A percentile compares a stretch with the other conserved stretches of the same genome.
Evolutionary conservation across 2,888 invertebrate species (phyloP).

Genomic region (Archips crataeganus): DNA sequence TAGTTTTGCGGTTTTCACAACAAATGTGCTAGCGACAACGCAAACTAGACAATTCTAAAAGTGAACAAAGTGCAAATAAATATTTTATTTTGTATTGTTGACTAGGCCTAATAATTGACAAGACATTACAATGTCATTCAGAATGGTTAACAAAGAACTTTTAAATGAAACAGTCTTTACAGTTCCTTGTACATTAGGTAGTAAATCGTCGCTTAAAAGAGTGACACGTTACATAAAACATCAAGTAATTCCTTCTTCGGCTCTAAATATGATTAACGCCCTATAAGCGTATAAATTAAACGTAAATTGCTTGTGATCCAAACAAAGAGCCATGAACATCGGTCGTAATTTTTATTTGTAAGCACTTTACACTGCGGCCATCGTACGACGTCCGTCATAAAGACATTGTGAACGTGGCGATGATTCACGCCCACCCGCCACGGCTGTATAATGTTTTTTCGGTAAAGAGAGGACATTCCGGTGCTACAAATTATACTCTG

Average conservation of each 20-base stretch:
- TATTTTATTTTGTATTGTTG: slow-evolving; percentile 8
- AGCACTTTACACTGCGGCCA: slow-evolving; percentile 50
- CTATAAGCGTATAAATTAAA: slow-evolving; percentile 15
- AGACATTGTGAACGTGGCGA: slow-evolving; percentile 42
- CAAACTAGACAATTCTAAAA: slow-evolving; percentile 16
- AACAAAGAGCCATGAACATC: slow-evolving; percentile 41
- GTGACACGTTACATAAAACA: neutral
- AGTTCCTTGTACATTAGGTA: neutral
- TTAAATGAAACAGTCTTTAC: neutral
- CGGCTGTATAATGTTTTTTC: slow-evolving; percentile 30
- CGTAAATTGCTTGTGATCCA: slow-evolving; percentile 19
- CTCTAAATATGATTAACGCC: slow-evolving; percentile 25
- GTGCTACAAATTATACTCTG: slow-evolving; percentile 32
- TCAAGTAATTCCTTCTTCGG: neutral
- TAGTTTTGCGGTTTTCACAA: slow-evolving; percentile 26
- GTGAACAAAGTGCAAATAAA: slow-evolving; percentile 14
- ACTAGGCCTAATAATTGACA: slow-evolving; percentile 3
- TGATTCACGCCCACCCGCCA: slow-evolving; percentile 42
- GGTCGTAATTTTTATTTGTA: slow-evolving; percentile 49
- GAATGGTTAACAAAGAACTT: neutral
- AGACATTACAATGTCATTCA: neutral
- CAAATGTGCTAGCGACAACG: slow-evolving; percentile 8
- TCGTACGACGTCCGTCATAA: slow-evolving; percentile 47
- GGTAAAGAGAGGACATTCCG: slow-evolving; percentile 27
- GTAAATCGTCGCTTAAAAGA: neutral